These are phyloP conservation scores for Triplophysa siluroides DNA, from an alignment of 2,113 vertebrate genomes.

Conservation along the genomic window DNA sequence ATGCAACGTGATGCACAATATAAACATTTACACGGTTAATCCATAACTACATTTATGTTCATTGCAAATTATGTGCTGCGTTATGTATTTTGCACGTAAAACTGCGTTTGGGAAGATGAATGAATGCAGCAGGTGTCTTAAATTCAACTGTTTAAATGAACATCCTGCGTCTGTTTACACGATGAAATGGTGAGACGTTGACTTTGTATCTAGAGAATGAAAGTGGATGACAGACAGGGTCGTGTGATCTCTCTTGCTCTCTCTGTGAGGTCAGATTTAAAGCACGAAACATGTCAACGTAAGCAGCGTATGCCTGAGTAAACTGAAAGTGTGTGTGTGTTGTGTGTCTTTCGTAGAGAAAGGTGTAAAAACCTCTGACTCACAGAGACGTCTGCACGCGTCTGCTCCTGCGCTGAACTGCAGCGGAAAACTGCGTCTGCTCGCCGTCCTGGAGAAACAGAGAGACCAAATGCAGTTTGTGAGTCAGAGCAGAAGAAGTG, in stretches of 20 bases:
- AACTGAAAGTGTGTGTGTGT: constrained; percentile 75
- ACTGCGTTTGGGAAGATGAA: no score
- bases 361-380: constrained; percentile 97
- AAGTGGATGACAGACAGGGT: neutral
- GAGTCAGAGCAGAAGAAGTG: constrained; percentile 86
- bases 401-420: constrained; percentile 89
- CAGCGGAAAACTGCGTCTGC: constrained; percentile 81
- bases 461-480: constrained; percentile 81
- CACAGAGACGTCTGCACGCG: constrained; percentile 95
- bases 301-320: constrained; percentile 69
- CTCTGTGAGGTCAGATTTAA: constrained; percentile 66
- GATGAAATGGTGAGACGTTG: neutral
- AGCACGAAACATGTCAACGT: constrained; percentile 70
- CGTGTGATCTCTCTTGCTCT: constrained; percentile 56
- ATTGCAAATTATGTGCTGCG: no score
- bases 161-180: neutral
- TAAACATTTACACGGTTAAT: no score
- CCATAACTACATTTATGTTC: no score
- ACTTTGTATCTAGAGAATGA: neutral
- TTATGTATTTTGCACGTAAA: no score
- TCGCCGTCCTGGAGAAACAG: constrained; percentile 61
- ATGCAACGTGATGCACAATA: neutral
- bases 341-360: constrained; percentile 80
- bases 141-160: neutral
- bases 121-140: neutral